Percentiles rank a stretch among this genome's conserved stretches.
Conservation (phyloP, 2,797 vertebrate species). For the Cygnus olor region DNA sequence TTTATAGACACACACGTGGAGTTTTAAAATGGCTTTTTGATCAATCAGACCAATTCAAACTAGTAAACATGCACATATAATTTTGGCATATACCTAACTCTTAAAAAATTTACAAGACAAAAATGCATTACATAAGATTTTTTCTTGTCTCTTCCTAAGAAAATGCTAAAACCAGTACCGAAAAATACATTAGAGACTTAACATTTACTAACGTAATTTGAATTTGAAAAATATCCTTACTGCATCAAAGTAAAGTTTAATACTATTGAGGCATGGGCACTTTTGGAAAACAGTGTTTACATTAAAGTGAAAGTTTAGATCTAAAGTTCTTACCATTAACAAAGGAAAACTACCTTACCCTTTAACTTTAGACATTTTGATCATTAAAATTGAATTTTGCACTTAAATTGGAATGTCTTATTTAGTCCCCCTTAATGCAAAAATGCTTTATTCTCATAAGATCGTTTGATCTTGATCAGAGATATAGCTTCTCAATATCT, state of each 20-base stretch:
- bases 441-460: background rate
- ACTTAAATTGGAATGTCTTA: background rate
- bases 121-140: background rate
- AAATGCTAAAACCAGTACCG: background rate
- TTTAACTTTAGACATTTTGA: constrained; percentile 36
- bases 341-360: constrained; percentile 13
- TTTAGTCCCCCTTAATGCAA: background rate
- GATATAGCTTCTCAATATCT: background rate
- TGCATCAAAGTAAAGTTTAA: background rate
- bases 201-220: background rate
- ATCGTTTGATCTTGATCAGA: background rate
- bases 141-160: background rate
- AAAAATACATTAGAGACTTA: background rate
- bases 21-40: background rate
- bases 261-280: background rate
- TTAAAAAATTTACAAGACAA: background rate
- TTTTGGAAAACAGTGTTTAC: background rate
- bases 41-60: background rate
- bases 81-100: background rate
- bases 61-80: background rate
- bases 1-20: background rate
- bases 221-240: background rate
- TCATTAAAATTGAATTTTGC: background rate
- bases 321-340: background rate
- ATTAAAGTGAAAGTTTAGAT: background rate